Evolutionary conservation across 2,113 vertebrate genomes (phyloP).

Genomic region (Ranitomeya imitator): DNA sequence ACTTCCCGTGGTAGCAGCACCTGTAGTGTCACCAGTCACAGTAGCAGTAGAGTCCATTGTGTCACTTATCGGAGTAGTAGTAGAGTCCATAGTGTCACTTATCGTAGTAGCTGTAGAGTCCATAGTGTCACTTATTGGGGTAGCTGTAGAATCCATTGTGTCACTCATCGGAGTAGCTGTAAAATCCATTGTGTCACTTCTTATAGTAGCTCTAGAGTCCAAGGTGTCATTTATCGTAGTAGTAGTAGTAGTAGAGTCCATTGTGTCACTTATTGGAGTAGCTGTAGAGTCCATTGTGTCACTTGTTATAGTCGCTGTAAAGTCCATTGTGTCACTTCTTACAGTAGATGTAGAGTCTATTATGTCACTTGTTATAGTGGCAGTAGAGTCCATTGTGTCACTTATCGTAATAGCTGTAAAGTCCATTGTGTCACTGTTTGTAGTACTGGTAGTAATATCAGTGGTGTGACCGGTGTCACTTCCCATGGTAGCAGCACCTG

Average conservation of each 20-base stretch:
- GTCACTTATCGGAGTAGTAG: background rate
- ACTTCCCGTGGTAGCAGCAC: background rate
- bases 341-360: background rate
- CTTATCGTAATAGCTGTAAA: too few species aligned
- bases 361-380: background rate
- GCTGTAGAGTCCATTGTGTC: background rate
- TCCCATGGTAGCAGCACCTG: too few species aligned
- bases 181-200: background rate
- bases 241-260: background rate
- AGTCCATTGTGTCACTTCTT: background rate
- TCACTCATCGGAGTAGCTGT: background rate
- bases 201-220: background rate
- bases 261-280: background rate
- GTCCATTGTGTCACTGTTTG: background rate
- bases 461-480: too few species aligned
- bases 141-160: background rate
- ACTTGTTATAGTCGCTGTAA: background rate
- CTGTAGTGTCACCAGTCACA: background rate
- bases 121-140: background rate
- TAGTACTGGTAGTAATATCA: too few species aligned
- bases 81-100: background rate
- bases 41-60: background rate
- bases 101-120: background rate
- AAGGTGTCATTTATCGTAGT: background rate
- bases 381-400: background rate